Percentiles rank a stretch among this genome's conserved stretches.
Evolutionary conservation across 2,113 vertebrate genomes (phyloP).

Genomic region (Tangachromis dhanisi): DNA sequence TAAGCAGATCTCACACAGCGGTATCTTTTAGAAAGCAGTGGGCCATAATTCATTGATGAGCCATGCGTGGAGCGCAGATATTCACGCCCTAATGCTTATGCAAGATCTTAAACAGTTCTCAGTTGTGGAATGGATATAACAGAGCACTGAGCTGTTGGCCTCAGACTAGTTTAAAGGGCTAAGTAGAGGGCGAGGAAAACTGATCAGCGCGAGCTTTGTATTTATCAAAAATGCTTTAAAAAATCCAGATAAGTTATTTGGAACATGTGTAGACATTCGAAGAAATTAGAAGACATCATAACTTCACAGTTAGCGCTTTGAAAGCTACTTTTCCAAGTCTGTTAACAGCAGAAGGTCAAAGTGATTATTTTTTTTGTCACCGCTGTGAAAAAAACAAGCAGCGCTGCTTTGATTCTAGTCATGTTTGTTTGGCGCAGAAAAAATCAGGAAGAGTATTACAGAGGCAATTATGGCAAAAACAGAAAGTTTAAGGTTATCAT

Average conservation of each 20-base stretch:
- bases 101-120: constrained; percentile 17
- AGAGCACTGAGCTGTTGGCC: background rate
- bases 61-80: constrained; percentile 56
- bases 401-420: constrained; percentile 16
- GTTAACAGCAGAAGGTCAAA: constrained; percentile 11
- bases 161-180: background rate
- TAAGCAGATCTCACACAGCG: constrained; percentile 57
- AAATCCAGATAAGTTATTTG: background rate
- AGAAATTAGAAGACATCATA: background rate
- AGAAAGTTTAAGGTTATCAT: constrained; percentile 52
- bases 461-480: constrained; percentile 41
- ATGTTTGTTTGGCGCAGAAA: background rate
- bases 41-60: constrained; percentile 62
- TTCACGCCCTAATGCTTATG: constrained; percentile 22
- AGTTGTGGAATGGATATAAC: background rate
- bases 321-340: background rate
- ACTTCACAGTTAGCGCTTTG: background rate
- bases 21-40: constrained; percentile 50
- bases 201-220: background rate
- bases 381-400: constrained; percentile 27
- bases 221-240: background rate
- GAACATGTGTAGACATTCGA: background rate
- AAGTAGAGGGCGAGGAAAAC: background rate
- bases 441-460: constrained; percentile 31
- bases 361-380: constrained; percentile 4